Evolutionary conservation across 2,888 invertebrate genomes (phyloP), one percentile per base, ranked within the genome.

Genomic region (Cepaea hortensis): DNA sequence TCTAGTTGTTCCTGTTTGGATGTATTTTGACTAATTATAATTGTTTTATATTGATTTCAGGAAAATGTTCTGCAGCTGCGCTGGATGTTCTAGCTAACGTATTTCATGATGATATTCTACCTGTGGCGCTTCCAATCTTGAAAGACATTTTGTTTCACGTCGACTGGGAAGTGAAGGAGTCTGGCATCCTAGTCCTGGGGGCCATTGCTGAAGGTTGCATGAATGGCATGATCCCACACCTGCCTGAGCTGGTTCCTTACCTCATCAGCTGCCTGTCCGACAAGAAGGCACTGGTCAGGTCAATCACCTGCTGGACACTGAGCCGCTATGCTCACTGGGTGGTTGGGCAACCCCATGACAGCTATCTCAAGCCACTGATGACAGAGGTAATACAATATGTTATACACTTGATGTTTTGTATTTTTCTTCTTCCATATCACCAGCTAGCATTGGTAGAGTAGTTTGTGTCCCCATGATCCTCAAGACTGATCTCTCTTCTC

Each of bases 291-390:
- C 95, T 99, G 70, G 98, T 99, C 83, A 96, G 99, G 88, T 98
- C 99, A 90, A 99, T 99, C 93, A 99, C 99, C 0, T 99, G 99
- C 95, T 99, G 99, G 99, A 99, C 99, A 0, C 95, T 99, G 68
- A 98, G 98, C 90, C 96, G 99, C 85, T 99, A 99, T 95, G 98
- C 99, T 76, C 98, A 99, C 95, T 99, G 99, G 99, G 98, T 99
- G 83, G 99, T 99, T n/a, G 96, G 97, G 87, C 98, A 99, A 95
- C 97, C 98, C 11, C 98, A 98, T 94, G 98, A 99, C 92, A 96
- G 96, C 87, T 98, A 98, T 94, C 96, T 99, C 89, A 97, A 98
- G 92, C 98, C 98, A 3, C 96, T 99, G 88, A 98, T 99, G 97
- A 97, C 97, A 46, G 98, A 98, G 96, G 96, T 97, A 92, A 90